Base-by-base conservation (phyloP, 64 coral and sea anemone species). In the Pocillopora verrucosa region DNA sequence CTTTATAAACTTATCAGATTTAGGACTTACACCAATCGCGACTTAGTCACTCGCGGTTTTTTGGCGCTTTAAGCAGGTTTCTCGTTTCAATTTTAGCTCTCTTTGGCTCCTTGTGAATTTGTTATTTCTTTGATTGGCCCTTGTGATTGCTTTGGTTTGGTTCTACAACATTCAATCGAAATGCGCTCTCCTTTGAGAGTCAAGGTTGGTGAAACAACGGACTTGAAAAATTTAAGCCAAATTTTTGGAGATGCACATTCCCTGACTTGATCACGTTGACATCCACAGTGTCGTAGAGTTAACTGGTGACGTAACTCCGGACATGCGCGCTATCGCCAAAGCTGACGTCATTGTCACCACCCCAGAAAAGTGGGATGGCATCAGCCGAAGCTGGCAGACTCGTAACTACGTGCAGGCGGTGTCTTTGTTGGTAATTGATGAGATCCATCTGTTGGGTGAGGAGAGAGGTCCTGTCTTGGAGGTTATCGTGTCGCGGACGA, bases 351-450 rank as follows among this genome's bases (percentile, higher is more conserved):
- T 99, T 36, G 97, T 99, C 13, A 99, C 97, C 36, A 99, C 97
- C 34, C 97, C 97, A 0, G 97, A 99, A 89, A 99, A 99, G 26
- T 99, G 97, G 97, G 97, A 99, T 24, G 97, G 97, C 0, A 87
- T 99, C 68, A 99, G 97, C 77, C 97, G 97, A 36, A 99, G 97
- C 24, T 99, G 97, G 97, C 97, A 99, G 94, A 99, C 94, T 17
- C 92, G 97, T 36, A 99, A 90, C 61, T 99, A 99, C 78, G 97
- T 99, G 24, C 92, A 95, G 80, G 91, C 90, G 0, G 97, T 99
- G 22, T 77, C 94, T 2, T 69, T 99, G 2, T 77, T 99, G 16
- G 91, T 99, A 11, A 99, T 99, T 56, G 97, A 99, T 64, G 97
- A 99, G 89, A 99, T 99, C 73, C 97, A 99, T 80, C 73, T 99